Base-by-base conservation (phyloP, 2,797 vertebrate species). In the Otolemur crassicaudatus region DNA sequence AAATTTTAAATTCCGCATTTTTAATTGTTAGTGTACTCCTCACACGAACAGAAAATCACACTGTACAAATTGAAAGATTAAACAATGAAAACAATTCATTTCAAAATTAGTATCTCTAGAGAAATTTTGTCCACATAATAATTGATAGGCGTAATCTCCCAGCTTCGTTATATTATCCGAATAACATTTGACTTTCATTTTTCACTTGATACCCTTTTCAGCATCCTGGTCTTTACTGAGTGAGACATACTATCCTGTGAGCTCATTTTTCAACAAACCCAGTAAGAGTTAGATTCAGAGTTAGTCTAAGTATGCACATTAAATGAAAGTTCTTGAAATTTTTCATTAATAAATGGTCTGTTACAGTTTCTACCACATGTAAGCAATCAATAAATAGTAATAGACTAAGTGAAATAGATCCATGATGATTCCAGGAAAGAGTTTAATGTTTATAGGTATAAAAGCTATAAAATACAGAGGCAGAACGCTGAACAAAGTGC, bases 91-190 rank as follows among this genome's bases (percentile, higher is more conserved):
- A 84, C 9, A 37, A 60, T 76, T 29, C 7, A 81, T 87, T 93
- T 72, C 25, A 85, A 94, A 91, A 80, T 82, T 65, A 76, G 22
- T 53, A n/a, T 79, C 85, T 82, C 27, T 94, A 84, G 19, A 89
- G 16, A 77, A 86, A 82, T 82, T 1, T 3, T 69, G n/a, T 29
- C 17, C 19, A 8, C 73, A n/a, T 37, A 63, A 56, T 67, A 82
- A 73, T 70, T 58, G 17, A 53, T 31, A 91, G 91, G 10, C n/a
- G 19, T 12, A 60, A 4, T 34, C 10, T 70, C 27, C 43, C 80
- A 69, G 9, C 3, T n/a, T 82, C 25, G 77, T 17, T 79, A 80
- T 23, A 40, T 19, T 85, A 20, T 12, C 5, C 8, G 94, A 86
- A 79, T 76, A 82, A 82, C 14, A 40, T 67, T 60, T 85, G 27